Evolutionary conservation across 2,113 vertebrate genomes (phyloP).

Genomic region (Callithrix jacchus): DNA sequence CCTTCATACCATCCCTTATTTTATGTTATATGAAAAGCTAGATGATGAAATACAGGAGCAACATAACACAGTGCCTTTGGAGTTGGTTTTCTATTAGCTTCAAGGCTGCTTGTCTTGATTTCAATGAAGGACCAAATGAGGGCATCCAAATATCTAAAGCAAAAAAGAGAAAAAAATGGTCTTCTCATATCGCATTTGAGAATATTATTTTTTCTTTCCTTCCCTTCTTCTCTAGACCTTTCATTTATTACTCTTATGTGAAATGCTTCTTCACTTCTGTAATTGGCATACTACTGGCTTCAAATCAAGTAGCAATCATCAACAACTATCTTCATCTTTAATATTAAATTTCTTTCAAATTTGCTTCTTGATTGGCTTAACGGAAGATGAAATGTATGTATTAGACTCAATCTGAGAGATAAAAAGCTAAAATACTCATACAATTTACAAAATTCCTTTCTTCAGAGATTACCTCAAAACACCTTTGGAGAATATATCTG

Average conservation of each 20-base stretch:
- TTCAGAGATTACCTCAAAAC: background rate
- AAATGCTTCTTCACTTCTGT: background rate
- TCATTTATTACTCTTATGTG: background rate
- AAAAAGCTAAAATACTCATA: conserved; percentile 29
- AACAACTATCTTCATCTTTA: background rate
- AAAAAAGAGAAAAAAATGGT: background rate
- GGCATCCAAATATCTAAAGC: background rate
- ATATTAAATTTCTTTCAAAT: background rate
- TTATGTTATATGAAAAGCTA: conserved; percentile 14
- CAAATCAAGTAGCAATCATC: background rate
- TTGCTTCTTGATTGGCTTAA: conserved; percentile 32
- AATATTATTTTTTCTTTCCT: background rate
- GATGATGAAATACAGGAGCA: background rate
- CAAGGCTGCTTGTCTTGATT: background rate
- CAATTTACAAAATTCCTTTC: background rate
- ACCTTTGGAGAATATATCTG: background rate
- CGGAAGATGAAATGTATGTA: background rate
- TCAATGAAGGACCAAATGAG: conserved; percentile 20
- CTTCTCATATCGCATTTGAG: background rate
- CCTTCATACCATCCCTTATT: background rate
- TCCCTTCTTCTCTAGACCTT: background rate
- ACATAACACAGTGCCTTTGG: background rate
- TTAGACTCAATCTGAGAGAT: background rate
- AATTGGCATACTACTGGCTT: background rate
- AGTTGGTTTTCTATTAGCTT: background rate